Percentiles rank a stretch among this genome's conserved stretches.
These are phyloP conservation scores for Stenoptilia bipunctidactyla DNA, from an alignment of 2,888 invertebrate genomes.

Conservation along the genomic window DNA sequence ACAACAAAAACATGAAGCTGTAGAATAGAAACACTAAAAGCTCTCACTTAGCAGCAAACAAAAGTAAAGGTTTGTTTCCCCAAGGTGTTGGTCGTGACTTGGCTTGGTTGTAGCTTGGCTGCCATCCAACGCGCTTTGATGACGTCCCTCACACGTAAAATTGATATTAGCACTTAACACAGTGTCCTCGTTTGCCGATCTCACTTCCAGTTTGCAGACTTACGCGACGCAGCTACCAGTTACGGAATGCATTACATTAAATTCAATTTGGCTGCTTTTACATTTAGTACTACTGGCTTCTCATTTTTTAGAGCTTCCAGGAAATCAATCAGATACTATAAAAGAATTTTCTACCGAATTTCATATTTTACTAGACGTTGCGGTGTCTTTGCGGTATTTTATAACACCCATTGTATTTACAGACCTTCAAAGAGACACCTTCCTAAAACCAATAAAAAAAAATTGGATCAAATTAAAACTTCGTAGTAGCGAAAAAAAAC, in stretches of 20 bases:
- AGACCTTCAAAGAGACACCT: no score
- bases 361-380: no score
- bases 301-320: no score
- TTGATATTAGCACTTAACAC: conserved; percentile 53
- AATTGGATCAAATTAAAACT: no score
- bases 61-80: conserved; percentile 27
- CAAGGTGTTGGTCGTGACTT: conserved; percentile 30
- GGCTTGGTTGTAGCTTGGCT: conserved; percentile 34
- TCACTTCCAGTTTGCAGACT: conserved; percentile 26
- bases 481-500: no score
- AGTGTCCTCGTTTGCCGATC: conserved; percentile 29
- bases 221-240: conserved; percentile 13
- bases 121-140: conserved; percentile 35
- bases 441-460: no score
- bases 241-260: conserved; percentile 2
- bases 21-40: not conserved
- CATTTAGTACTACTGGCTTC: no score
- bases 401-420: no score
- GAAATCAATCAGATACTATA: no score
- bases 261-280: not conserved
- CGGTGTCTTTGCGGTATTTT: no score
- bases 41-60: conserved; percentile 12
- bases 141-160: conserved; percentile 48
- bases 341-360: no score
- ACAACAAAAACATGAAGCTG: not conserved